Evolutionary conservation across 2,888 invertebrate species (phyloP).

Genomic region (Drosophila conformis): DNA sequence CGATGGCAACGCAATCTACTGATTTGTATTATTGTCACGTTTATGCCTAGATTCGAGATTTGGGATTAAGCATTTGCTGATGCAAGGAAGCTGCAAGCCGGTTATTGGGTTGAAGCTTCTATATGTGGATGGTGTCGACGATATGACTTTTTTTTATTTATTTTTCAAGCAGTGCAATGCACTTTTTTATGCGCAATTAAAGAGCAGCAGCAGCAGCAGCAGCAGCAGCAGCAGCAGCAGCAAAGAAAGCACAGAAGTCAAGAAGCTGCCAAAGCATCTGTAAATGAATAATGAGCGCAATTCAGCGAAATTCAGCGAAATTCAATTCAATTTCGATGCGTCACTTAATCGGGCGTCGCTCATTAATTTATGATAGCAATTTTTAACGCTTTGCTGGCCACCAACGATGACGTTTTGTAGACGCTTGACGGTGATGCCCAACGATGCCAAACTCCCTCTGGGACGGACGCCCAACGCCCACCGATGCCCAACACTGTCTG

Average conservation of each 20-base stretch:
- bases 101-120: not conserved
- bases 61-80: constrained; percentile 66
- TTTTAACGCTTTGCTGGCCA: constrained; percentile 78
- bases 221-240: not conserved
- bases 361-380: constrained; percentile 82
- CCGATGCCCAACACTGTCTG: constrained; percentile 34
- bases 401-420: constrained; percentile 19
- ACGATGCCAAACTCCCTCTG: not conserved
- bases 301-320: constrained; percentile 79
- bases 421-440: constrained; percentile 1
- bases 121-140: constrained; percentile 8
- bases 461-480: not conserved
- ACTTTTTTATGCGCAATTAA: constrained; percentile 60
- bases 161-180: constrained; percentile 39
- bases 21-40: constrained; percentile 83
- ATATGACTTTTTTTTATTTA: not conserved
- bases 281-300: constrained; percentile 81
- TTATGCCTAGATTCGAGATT: constrained; percentile 63
- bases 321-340: constrained; percentile 76
- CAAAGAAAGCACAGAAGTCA: not conserved
- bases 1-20: constrained; percentile 60
- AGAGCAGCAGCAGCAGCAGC: constrained; percentile 2
- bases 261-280: constrained; percentile 54
- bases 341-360: constrained; percentile 67
- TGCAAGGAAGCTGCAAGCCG: constrained; percentile 5